These are phyloP conservation scores for Campaea margaritaria DNA, from an alignment of 2,888 invertebrate species.

Conservation along the genomic window DNA sequence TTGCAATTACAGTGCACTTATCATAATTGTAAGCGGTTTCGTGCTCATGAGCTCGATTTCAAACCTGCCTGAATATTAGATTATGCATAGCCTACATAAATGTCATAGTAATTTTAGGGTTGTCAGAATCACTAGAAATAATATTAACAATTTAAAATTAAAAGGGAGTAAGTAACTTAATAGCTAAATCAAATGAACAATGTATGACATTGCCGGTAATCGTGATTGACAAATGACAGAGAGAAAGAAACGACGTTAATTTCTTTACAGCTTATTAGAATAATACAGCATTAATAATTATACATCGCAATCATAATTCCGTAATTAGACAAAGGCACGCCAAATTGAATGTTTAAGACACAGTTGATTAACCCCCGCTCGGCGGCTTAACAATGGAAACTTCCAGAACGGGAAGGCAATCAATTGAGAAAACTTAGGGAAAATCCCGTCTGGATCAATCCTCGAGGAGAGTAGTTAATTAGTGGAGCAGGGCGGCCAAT, in stretches of 20 bases:
- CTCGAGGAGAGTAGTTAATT: slow-evolving; percentile 34
- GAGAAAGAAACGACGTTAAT: no score
- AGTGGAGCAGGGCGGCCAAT: slow-evolving; percentile 9
- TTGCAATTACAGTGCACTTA: slow-evolving; percentile 16
- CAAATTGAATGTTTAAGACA: slow-evolving; percentile 28
- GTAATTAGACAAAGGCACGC: slow-evolving; percentile 12
- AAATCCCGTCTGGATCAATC: slow-evolving; percentile 24
- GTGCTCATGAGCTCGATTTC: slow-evolving; percentile 42
- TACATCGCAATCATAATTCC: background rate
- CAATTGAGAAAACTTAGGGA: slow-evolving; percentile 48
- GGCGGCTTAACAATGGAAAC: slow-evolving; percentile 36
- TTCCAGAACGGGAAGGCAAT: slow-evolving; percentile 41
- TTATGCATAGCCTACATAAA: slow-evolving; percentile 45
- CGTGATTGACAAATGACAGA: no score
- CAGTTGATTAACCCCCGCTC: slow-evolving; percentile 9
- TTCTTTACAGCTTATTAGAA: background rate
- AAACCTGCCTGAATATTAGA: slow-evolving; percentile 45
- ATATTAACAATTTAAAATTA: background rate
- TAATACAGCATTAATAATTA: background rate
- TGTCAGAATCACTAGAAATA: slow-evolving; percentile 15
- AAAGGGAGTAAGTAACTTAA: background rate
- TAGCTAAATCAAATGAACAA: background rate
- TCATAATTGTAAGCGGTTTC: slow-evolving; percentile 39
- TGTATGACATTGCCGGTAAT: no score
- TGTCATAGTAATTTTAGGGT: slow-evolving; percentile 47